These are phyloP conservation scores for Thoracochromis brauschi DNA, from an alignment of 2,113 vertebrate genomes.

Conservation along the genomic window DNA sequence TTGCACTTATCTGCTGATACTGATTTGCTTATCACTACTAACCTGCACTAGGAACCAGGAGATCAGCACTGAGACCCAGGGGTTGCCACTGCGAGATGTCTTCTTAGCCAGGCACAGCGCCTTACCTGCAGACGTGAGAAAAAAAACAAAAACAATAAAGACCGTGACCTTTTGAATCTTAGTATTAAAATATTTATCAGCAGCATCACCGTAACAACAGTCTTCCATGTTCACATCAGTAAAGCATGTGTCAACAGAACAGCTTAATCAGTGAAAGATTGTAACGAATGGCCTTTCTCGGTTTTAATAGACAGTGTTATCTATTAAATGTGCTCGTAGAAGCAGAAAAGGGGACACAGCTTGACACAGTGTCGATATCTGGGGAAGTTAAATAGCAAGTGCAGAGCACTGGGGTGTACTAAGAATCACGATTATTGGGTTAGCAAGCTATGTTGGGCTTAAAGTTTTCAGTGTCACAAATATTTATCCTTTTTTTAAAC, in stretches of 20 bases:
- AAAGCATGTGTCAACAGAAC: not conserved
- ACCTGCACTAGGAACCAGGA: constrained; percentile 91
- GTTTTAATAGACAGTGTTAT: not conserved
- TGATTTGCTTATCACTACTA: not conserved
- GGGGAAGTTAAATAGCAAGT: not conserved
- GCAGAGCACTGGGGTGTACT: not conserved
- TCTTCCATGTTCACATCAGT: not conserved
- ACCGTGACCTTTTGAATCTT: not conserved
- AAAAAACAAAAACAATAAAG: not conserved
- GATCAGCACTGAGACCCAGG: constrained; percentile 82
- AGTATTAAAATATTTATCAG: not conserved
- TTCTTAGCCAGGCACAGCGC: constrained; percentile 74
- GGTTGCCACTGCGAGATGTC: constrained; percentile 80
- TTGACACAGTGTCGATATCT: not conserved
- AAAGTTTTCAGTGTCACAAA: not conserved
- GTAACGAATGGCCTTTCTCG: not conserved
- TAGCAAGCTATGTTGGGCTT: not conserved
- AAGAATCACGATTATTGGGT: not conserved
- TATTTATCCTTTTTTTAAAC: accelerated
- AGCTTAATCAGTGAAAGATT: not conserved
- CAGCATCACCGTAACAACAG: not conserved
- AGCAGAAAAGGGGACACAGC: not conserved
- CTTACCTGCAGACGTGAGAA: constrained; percentile 64
- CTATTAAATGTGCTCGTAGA: not conserved
- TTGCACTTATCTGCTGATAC: not conserved